phyloP scores from a whole-genome alignment of 2,888 invertebrate genomes.

The Phyto melanocephala region DNA sequence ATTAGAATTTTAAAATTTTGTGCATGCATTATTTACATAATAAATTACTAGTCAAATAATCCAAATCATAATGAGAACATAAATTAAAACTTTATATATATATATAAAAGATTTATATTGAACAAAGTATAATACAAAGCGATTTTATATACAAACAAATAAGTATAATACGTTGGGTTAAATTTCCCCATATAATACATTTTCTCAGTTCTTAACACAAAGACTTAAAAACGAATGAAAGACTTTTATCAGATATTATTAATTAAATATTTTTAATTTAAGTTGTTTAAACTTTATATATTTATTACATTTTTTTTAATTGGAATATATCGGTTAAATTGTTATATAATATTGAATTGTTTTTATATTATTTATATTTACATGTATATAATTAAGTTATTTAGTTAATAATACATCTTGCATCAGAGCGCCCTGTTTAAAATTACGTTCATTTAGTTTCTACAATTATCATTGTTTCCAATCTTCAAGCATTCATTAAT shows the following conservation, averaged over 20 bases:
- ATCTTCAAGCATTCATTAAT: too few species aligned
- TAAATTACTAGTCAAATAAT: slow-evolving; percentile 57
- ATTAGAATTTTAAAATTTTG: slow-evolving; percentile 44
- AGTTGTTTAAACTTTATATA: background rate
- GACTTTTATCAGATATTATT: slow-evolving; percentile 36
- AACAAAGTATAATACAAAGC: background rate
- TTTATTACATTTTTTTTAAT: background rate
- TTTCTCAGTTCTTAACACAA: slow-evolving; percentile 35
- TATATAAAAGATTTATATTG: slow-evolving; percentile 14
- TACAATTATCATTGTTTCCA: too few species aligned
- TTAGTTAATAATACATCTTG: background rate
- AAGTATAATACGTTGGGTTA: background rate
- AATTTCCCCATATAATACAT: slow-evolving; percentile 1
- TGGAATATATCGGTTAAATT: slow-evolving; percentile 4
- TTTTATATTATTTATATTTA: background rate
- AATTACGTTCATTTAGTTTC: too few species aligned
- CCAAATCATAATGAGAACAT: slow-evolving; percentile 32
- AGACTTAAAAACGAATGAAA: slow-evolving; percentile 51
- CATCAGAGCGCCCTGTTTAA: too few species aligned
- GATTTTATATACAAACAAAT: background rate
- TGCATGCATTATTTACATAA: slow-evolving; percentile 48
- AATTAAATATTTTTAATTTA: background rate
- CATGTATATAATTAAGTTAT: background rate
- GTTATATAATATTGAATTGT: background rate
- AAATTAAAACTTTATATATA: slow-evolving; percentile 23